Percentiles rank a stretch among this genome's conserved stretches.
Evolutionary conservation across 2,888 invertebrate genomes (phyloP).

Genomic region (Brachynemurus nebulosus): DNA sequence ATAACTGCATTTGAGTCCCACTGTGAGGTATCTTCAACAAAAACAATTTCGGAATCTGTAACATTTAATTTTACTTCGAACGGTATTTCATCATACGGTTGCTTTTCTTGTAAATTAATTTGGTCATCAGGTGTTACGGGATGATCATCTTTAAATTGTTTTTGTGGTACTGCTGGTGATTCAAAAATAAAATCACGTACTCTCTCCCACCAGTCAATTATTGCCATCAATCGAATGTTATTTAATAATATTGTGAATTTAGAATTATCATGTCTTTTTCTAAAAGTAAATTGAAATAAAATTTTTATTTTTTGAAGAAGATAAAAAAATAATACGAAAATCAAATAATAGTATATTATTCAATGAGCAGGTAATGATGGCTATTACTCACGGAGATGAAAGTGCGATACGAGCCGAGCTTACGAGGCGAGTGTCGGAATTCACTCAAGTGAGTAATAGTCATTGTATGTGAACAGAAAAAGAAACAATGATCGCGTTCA

Average conservation of each 20-base stretch:
- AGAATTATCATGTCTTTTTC: constrained; percentile 49
- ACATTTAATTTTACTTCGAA: constrained; percentile 85
- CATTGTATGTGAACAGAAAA: too few species aligned
- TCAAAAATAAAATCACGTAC: constrained; percentile 61
- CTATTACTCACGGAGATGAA: too few species aligned
- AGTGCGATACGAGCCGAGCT: too few species aligned
- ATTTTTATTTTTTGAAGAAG: constrained; percentile 1
- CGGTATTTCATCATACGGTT: constrained; percentile 30
- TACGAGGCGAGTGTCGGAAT: too few species aligned
- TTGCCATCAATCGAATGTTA: constrained; percentile 87
- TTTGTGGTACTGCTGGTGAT: constrained; percentile 31
- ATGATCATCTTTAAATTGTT: constrained; percentile 7
- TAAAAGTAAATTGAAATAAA: too few species aligned
- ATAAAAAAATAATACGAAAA: too few species aligned
- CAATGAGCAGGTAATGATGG: too few species aligned
- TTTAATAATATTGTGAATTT: constrained; percentile 82
- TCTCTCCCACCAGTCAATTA: constrained; percentile 87
- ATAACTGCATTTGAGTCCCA: constrained; percentile 91
- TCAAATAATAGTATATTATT: too few species aligned
- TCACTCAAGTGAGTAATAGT: too few species aligned
- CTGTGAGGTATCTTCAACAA: constrained; percentile 80
- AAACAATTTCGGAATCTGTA: constrained; percentile 87
- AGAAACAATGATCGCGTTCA: too few species aligned
- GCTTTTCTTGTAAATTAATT: neutral
- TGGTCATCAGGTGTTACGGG: neutral